Evolutionary conservation across 2,888 invertebrate species (phyloP), one percentile per base, ranked within the genome.

Genomic region (Drosophila melanosoma): DNA sequence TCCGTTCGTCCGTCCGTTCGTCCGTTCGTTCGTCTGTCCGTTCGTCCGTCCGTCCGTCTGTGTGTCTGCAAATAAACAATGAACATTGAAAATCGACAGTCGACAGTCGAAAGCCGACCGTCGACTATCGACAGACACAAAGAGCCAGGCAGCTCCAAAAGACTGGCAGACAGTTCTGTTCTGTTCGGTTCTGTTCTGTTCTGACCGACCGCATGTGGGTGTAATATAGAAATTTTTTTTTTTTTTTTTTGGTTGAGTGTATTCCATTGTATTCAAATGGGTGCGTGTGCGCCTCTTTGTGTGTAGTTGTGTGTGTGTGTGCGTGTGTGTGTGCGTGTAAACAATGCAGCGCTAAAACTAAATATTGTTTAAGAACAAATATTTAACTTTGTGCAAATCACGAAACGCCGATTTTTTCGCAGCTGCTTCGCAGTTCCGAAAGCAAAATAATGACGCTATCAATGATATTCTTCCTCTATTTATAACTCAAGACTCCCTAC

Each of bases 351-450:
- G 89, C 72, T 87, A 71, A 88, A 85, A 80, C 90, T 88, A 85
- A 90, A 85, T 85, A 85, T 85, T 85, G 87, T 90, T 85, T 85
- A 90, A 85, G 85, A 88, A 85, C 90, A 85, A 90, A 85, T 85
- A 85, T 90, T 85, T 90, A 70, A 48, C 40, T 90, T 86, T 77
- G 83, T 86, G 90, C 90, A 85, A 85, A 85, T 85, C 84, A 88
- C 90, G 74, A 77, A 85, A 80, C 76, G 68, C 63, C 68, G 69
- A 81, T 68, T 81, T 75, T 59, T 76, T 73, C 75, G 62, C 63
- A 42, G 65, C 57, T 65, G 20, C 61, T 52, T 45, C 20, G 38
- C 52, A 29, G 45, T 62, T 56, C 57, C 32, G 53, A 71, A 63
- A 57, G 60, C 63, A 69, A 86, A 83, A 68, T 74, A 82, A 85